Evolutionary conservation across 2,888 invertebrate species (phyloP), one percentile per base, ranked within the genome.

Genomic region (Nasonia oneida): DNA sequence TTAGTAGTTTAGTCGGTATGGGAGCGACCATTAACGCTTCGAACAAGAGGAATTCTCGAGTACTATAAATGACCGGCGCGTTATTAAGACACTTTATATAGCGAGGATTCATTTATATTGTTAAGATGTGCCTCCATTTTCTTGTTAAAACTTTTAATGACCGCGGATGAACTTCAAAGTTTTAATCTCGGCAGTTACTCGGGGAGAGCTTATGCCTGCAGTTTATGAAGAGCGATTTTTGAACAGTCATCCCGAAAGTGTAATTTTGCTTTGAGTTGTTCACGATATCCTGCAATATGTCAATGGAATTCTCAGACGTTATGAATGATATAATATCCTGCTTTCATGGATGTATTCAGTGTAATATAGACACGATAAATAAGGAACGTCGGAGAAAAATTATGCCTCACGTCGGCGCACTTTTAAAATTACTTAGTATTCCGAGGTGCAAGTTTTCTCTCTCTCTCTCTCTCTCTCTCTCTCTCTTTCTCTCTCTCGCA

Each of bases 111-210:
- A 90, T 91, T 91, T 91, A 91, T 91, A 91, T 89, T 90, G 90
- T 91, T 90, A 91, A 90, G 90, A 90, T 88, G 88, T 42, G 74
- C 81, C 87, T 86, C 88, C 87, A 89, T 88, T 89, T 89, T 90
- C 89, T 90, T 88, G 87, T 83, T 82, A 71, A 88, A 91, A 91
- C 89, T 91, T 91, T 91, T 91, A 91, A 91, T 91, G 91, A 91
- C 90, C 78, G 70, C 87, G 84, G 15, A 88, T 88, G 88, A 88
- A 89, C 89, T 90, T 88, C 47, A 47, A 87, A 87, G 86, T 88
- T 12, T 8, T 47, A 47, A 47, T 47, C 10, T 47, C 0, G 37
- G 4, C 3, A 37, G 88, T 88, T 88, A 89, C 89, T 90, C 88
- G 42, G 42, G 42, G 42, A 87, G 88, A 86, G 88, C 88, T 89